Evolutionary conservation across 2,888 invertebrate genomes (phyloP).

Genomic region (Papilio protenor): DNA sequence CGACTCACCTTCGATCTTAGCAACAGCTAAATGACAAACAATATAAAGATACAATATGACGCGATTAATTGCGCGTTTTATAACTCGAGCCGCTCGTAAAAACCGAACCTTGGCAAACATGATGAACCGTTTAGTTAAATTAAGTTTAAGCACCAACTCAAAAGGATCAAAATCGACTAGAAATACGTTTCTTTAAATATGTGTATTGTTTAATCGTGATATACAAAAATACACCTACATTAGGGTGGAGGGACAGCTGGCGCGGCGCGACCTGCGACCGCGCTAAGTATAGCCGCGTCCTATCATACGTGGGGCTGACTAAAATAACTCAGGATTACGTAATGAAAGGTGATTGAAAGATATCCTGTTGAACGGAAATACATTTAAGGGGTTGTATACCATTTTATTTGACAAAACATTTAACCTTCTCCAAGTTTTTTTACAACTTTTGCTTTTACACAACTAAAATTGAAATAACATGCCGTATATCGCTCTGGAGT

Average conservation of each 20-base stretch:
- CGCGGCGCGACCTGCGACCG: constrained; percentile 4
- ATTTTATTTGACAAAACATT: not conserved
- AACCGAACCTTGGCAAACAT: constrained; percentile 8
- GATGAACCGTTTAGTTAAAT: not conserved
- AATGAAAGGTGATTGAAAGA: constrained; percentile 9
- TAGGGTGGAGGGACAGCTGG: constrained; percentile 13
- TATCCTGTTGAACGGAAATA: not conserved
- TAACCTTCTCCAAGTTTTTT: not conserved
- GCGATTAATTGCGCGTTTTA: constrained; percentile 28
- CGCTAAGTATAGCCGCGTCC: constrained; percentile 25
- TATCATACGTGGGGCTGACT: not conserved
- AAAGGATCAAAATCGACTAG: constrained; percentile 1
- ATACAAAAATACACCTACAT: constrained; percentile 2
- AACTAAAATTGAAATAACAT: too few relatives aligned
- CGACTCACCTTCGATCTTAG: constrained; percentile 12
- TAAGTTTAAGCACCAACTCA: not conserved
- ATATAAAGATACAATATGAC: constrained; percentile 5
- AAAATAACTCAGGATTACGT: constrained; percentile 1
- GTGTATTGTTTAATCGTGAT: not conserved
- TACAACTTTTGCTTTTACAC: not conserved
- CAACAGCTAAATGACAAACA: constrained; percentile 18
- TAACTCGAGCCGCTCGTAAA: constrained; percentile 24
- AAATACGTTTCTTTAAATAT: constrained; percentile 4
- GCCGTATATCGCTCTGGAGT: not conserved
- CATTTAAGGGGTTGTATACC: not conserved